Evolutionary conservation across 2,113 vertebrate species (phyloP), one percentile per base, ranked within the genome.

Genomic region (Cephalopholis sonnerati): DNA sequence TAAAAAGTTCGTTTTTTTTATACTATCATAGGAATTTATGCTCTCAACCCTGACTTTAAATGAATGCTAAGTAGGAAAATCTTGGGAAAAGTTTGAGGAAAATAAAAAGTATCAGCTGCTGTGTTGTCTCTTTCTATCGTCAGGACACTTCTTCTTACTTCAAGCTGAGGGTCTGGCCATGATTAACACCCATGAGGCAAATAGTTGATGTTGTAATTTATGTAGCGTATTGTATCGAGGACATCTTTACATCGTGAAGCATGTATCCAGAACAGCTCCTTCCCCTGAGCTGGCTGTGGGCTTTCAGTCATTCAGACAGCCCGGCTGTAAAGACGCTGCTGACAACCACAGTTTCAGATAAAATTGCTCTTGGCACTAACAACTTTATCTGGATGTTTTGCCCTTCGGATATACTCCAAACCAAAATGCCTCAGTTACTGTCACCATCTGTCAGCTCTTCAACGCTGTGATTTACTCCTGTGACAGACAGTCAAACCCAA

Each of bases 311-410:
- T 79, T 46, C 79, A 65, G 89, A 89, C 85, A 91, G 77, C 71
- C 41, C 3, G 53, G 83, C 61, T 55, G 79, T 90, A 91, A 90
- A 91, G 87, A 79, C 65, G 20, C 68, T 82, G 84, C 84, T 89
- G 89, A 91, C 89, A 87, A 75, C 58, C 79, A 89, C 82, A 86
- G 77, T 86, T 93, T 81, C 81, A 79, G 59, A 89, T 87, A 70
- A 92, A 86, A 88, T 70, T 70, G 81, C 87, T 89, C 87, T 61
- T 48, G 86, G 87, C 88, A 87, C 71, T 66, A 77, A 89, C 91
- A 88, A 86, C 83, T 91, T 93, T 79, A 93, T 92, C 86, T 71
- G 86, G 74, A 82, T 86, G 89, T 87, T 87, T 81, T 91, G 86
- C 75, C 92, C 89, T 89, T 90, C 81, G 17, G 86, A 89, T 79